Evolutionary conservation across 2,797 vertebrate genomes (phyloP), one percentile per base, ranked within the genome.

Genomic region (Vespertilio murinus): DNA sequence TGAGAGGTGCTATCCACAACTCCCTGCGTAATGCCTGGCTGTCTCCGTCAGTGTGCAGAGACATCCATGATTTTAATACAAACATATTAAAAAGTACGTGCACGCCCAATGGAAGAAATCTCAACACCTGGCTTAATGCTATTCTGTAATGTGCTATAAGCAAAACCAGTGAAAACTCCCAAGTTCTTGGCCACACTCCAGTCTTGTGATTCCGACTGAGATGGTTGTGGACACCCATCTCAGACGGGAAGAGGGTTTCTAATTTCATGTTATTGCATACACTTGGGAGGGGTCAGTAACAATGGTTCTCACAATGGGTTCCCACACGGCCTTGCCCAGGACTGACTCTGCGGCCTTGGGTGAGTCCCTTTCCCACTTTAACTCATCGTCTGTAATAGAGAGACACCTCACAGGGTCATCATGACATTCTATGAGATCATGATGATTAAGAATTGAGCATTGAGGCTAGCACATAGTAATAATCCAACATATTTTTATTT

Each of bases 401-500:
- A 93, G 45, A 30, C 18, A 59, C 14, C 30, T 59, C 45, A 49
- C 16, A 75, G 42, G 35, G 33, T 22, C 20, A 45, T 28, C 16
- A 18, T 17, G 22, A 47, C 54, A 64, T 14, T 33, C 35, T 80
- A 33, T 13, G 14, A 77, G 42, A 52, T n/a, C 54, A 56, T 40
- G 30, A 6, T 42, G 70, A 23, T 28, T 35, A 71, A 78, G 42
- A 33, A 64, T 12, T 38, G 17, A 67, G 69, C 49, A 82, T 0
- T 79, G 45, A 65, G n/a, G 69, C 6, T 38, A 56, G 17, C 25
- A 33, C 9, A 52, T 0, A 40, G 5, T 10, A 11, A 91, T 69
- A 80, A 75, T 71, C 70, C 14, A 83, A 25, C 20, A 69, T 22
- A 86, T 35, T 95, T 90, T 81, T 56, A 79, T 17, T 82, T 91